Evolutionary conservation across 2,113 vertebrate genomes (phyloP).

Genomic region (Urocitellus parryii): DNA sequence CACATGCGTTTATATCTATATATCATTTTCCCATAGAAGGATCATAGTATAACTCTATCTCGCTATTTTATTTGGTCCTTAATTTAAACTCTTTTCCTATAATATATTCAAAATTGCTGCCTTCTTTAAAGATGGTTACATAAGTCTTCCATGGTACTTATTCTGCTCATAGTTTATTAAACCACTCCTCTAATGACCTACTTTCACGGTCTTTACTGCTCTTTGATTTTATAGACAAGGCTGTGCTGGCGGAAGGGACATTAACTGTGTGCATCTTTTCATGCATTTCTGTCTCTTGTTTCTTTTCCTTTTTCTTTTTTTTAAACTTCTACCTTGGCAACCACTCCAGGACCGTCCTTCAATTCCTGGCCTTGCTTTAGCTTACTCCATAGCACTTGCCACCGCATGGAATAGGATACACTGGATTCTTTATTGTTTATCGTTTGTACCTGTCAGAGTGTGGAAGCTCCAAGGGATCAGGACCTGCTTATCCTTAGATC

Average conservation of each 20-base stretch:
- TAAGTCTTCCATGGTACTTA: background rate
- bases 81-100: background rate
- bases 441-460: background rate
- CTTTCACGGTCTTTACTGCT: background rate
- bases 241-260: background rate
- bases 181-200: background rate
- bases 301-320: background rate
- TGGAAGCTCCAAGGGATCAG: background rate
- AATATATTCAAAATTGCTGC: background rate
- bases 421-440: background rate
- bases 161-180: background rate
- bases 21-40: background rate
- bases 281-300: background rate
- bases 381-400: background rate
- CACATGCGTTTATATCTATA: fast-evolving
- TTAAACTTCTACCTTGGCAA: background rate
- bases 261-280: background rate
- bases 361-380: background rate
- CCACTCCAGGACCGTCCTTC: background rate
- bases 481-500: background rate
- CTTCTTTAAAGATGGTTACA: background rate
- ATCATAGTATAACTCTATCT: background rate
- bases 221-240: background rate
- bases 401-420: background rate
- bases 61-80: background rate